phyloP scores from a whole-genome alignment of 2,888 invertebrate genomes.

The Hyposoter dolosus region DNA sequence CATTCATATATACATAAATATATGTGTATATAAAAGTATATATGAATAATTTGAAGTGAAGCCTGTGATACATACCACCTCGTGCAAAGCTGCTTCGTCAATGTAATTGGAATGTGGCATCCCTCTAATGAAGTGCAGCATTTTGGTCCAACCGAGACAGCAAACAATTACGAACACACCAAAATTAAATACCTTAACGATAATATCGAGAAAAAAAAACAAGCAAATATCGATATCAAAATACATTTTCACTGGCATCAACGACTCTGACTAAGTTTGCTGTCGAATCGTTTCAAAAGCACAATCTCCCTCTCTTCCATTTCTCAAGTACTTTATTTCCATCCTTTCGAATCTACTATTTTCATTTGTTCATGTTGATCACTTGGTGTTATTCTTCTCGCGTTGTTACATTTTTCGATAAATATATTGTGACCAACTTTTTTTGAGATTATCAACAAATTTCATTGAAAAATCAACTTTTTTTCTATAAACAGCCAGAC shows the following conservation, averaged over 20 bases:
- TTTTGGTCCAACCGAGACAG: slow-evolving; percentile 72
- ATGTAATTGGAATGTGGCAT: slow-evolving; percentile 85
- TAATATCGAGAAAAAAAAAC: not conserved
- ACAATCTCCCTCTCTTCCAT: not conserved
- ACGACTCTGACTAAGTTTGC: not conserved
- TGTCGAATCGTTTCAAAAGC: slow-evolving; percentile 1
- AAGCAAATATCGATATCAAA: too few relatives aligned
- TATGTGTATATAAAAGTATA: slow-evolving; percentile 54
- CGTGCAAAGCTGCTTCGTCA: slow-evolving; percentile 83
- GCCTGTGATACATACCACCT: slow-evolving; percentile 70
- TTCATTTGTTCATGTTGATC: not conserved
- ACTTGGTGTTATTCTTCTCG: not conserved
- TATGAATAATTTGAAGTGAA: slow-evolving; percentile 62
- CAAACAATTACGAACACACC: not conserved
- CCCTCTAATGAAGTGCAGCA: slow-evolving; percentile 82
- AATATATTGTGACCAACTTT: too few relatives aligned
- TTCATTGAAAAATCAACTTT: too few relatives aligned
- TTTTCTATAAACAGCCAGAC: too few relatives aligned
- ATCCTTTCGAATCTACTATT: not conserved
- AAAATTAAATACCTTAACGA: not conserved
- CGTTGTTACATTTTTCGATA: not conserved
- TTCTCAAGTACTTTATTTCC: not conserved
- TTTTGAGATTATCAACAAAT: too few relatives aligned
- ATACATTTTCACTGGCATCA: not conserved
- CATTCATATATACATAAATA: slow-evolving; percentile 53